phyloP scores from a whole-genome alignment of 64 coral and sea anemone genomes.

The Orbicella faveolata region DNA sequence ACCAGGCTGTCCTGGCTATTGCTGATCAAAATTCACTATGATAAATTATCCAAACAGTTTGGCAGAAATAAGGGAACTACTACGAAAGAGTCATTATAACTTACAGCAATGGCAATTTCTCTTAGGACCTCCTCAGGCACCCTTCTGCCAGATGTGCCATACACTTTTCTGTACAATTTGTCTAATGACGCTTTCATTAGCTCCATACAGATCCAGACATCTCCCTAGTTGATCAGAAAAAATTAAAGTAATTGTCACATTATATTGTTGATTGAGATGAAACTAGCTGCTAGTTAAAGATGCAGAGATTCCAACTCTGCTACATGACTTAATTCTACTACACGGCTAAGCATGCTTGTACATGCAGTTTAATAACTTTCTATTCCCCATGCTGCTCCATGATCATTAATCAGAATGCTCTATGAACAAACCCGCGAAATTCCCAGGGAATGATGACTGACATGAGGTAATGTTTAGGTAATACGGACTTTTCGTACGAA shows the following conservation, averaged over 20 bases:
- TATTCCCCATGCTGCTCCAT: no score
- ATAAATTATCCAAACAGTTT: background rate
- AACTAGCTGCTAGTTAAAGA: background rate
- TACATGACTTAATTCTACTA: no score
- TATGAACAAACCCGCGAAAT: no score
- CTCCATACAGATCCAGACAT: constrained; percentile 99
- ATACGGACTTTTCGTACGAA: no score
- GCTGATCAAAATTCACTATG: no score
- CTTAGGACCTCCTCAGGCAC: constrained; percentile 89
- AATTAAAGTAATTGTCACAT: background rate
- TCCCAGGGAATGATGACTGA: no score
- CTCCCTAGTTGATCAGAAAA: constrained; percentile 65
- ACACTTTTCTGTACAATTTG: constrained; percentile 92
- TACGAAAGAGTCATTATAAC: constrained; percentile 16
- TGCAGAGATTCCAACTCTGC: no score
- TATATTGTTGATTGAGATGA: background rate
- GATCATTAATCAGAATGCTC: no score
- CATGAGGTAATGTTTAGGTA: no score
- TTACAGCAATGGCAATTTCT: constrained; percentile 94
- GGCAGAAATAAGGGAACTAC: background rate
- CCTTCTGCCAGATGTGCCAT: constrained; percentile 57
- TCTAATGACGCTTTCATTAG: constrained; percentile 92
- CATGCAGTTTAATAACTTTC: no score
- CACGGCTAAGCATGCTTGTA: no score
- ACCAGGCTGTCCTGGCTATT: no score